Evolutionary conservation across 1,140 invertebrate genomes (phyloP).

Genomic region (Eriosoma lanigerum): DNA sequence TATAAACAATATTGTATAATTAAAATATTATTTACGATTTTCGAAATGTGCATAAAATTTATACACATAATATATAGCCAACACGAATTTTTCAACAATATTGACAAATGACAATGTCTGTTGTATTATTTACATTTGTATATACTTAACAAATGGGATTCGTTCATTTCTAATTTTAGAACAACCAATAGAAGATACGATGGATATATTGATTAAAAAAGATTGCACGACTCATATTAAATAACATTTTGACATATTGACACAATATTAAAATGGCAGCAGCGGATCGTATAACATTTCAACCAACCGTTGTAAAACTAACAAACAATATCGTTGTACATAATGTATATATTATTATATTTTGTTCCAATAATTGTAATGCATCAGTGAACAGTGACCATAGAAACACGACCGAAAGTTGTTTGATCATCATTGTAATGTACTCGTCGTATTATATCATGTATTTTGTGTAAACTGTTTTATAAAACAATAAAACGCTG

Average conservation of each 20-base stretch:
- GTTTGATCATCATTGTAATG: neutral
- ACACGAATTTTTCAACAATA: too few species aligned
- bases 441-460: neutral
- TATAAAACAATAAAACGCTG: neutral
- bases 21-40: too few species aligned
- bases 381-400: neutral
- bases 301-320: neutral
- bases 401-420: neutral
- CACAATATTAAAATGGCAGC: neutral
- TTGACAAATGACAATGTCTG: too few species aligned
- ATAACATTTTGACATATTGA: neutral
- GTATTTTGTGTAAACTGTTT: neutral
- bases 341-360: neutral
- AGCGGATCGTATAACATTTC: neutral
- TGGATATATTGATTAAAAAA: too few species aligned
- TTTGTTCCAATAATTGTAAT: constrained; percentile 2
- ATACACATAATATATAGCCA: too few species aligned
- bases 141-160: too few species aligned
- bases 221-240: too few species aligned
- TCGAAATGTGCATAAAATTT: too few species aligned
- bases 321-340: neutral
- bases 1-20: too few species aligned
- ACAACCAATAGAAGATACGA: too few species aligned
- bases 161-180: too few species aligned
- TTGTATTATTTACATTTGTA: too few species aligned